Percentiles rank a stretch among this genome's conserved stretches.
phyloP scores from a whole-genome alignment of 2,113 vertebrate species.

The Rhabdornis inornatus region DNA sequence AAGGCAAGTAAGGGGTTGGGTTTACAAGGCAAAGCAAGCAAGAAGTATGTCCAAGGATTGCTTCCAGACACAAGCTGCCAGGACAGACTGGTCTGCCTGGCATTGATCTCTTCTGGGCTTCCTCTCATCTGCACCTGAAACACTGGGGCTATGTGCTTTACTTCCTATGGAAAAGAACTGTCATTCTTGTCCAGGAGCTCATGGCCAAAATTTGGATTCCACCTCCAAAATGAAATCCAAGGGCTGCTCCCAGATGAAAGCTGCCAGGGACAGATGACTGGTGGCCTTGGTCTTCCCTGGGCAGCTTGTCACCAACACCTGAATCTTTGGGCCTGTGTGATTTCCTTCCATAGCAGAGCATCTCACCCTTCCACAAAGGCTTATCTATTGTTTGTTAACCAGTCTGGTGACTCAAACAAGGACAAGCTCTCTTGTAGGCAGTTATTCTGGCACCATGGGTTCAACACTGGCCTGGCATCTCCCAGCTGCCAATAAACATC shows the following conservation, averaged over 20 bases:
- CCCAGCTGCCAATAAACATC: neutral
- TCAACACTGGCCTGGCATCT: neutral
- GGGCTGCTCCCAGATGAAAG: neutral
- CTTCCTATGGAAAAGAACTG: neutral
- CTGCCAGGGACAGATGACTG: neutral
- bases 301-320: neutral
- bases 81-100: neutral
- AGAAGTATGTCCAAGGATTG: neutral
- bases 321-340: neutral
- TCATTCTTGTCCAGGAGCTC: neutral
- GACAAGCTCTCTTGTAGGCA: neutral
- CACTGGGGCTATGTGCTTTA: neutral
- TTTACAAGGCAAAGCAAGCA: neutral
- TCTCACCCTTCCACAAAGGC: neutral
- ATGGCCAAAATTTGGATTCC: neutral
- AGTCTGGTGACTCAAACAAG: neutral
- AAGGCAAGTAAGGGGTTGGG: neutral
- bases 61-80: neutral
- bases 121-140: neutral
- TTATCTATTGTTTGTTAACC: neutral
- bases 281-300: neutral
- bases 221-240: neutral
- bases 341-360: neutral
- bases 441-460: neutral
- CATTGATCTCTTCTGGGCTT: neutral